phyloP scores from a whole-genome alignment of 2,113 vertebrate species.

The Athene noctua region DNA sequence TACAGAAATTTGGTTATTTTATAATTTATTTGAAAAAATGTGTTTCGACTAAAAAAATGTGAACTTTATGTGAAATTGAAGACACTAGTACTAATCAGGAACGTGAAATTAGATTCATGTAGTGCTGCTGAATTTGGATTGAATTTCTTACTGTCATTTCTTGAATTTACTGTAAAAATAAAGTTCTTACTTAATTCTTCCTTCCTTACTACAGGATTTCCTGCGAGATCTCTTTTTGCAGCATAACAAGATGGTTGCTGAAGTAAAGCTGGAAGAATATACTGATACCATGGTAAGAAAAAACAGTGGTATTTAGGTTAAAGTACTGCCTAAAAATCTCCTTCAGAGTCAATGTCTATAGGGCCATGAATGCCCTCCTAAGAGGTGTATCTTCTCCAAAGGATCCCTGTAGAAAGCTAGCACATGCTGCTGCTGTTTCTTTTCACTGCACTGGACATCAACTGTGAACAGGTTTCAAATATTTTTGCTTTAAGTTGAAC shows the following conservation, averaged over 20 bases:
- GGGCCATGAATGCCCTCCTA: background rate
- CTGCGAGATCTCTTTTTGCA: slow-evolving; percentile 87
- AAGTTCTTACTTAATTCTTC: background rate
- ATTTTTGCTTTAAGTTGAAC: background rate
- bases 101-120: background rate
- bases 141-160: background rate
- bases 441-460: background rate
- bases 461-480: background rate
- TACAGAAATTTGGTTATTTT: background rate
- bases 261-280: slow-evolving; percentile 88
- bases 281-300: slow-evolving; percentile 88
- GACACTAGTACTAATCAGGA: background rate
- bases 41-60: background rate
- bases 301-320: background rate
- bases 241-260: slow-evolving; percentile 80
- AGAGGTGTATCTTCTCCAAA: background rate
- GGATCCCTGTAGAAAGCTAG: background rate
- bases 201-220: slow-evolving; percentile 78
- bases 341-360: background rate
- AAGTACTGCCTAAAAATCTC: background rate
- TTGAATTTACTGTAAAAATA: background rate
- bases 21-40: background rate
- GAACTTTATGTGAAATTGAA: background rate
- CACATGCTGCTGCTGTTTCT: background rate
- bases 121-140: background rate